These are phyloP conservation scores for Mimumesa dahlbomi DNA, from an alignment of 2,888 invertebrate species.

Conservation along the genomic window DNA sequence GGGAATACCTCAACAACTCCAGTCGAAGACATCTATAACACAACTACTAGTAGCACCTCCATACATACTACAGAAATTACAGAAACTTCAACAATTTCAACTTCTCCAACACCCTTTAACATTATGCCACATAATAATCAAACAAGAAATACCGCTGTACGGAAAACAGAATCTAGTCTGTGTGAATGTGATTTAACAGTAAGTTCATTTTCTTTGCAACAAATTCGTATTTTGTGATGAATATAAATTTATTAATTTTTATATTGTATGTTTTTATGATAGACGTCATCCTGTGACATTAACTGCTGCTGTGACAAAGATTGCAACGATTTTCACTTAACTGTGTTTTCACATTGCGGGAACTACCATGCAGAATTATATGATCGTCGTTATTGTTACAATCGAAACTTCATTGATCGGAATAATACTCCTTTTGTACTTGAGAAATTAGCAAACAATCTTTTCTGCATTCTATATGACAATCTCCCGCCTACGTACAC, in stretches of 20 bases:
- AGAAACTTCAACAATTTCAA: slow-evolving; percentile 18
- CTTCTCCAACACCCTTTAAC: slow-evolving; percentile 13
- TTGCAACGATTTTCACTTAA: slow-evolving; percentile 84
- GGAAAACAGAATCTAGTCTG: slow-evolving; percentile 72
- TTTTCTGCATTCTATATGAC: slow-evolving; percentile 84
- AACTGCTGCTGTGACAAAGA: slow-evolving; percentile 93
- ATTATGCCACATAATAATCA: slow-evolving; percentile 7
- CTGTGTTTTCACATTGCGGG: slow-evolving; percentile 84
- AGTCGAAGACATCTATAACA: slow-evolving; percentile 10
- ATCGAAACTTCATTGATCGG: slow-evolving; percentile 81
- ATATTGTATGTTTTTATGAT: slow-evolving; percentile 56
- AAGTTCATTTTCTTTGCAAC: slow-evolving; percentile 52
- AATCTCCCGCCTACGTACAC: slow-evolving; percentile 81
- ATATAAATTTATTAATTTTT: slow-evolving; percentile 16
- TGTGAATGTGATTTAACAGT: slow-evolving; percentile 84
- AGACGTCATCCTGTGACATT: slow-evolving; percentile 87
- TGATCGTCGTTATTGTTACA: slow-evolving; percentile 81
- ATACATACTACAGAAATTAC: slow-evolving; percentile 9
- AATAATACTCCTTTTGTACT: slow-evolving; percentile 81
- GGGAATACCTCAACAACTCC: slow-evolving; percentile 24
- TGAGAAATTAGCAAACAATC: slow-evolving; percentile 79
- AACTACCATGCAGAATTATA: slow-evolving; percentile 74
- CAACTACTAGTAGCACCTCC: slow-evolving; percentile 1
- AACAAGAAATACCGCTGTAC: slow-evolving; percentile 37
- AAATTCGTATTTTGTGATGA: background rate